Evolutionary conservation across 2,888 invertebrate species (phyloP).

Genomic region (Trachelus troglodyta): DNA sequence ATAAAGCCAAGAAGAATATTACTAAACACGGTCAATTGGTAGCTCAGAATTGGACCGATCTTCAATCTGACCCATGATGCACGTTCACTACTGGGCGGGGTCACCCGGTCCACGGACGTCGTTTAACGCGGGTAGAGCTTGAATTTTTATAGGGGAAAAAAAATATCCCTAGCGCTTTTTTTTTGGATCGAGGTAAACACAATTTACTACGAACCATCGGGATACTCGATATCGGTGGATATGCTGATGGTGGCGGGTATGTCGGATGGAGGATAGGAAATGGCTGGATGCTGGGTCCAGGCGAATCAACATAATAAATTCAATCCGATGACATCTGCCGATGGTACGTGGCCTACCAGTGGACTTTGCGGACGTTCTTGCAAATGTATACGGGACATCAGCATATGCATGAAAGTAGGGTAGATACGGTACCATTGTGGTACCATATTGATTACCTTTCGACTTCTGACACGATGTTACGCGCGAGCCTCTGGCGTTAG

Average conservation of each 20-base stretch:
- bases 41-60: constrained; percentile 34
- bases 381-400: constrained; percentile 44
- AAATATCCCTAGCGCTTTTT: too few relatives aligned
- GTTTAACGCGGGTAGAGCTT: too few relatives aligned
- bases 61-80: constrained; percentile 6
- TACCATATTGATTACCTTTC: constrained; percentile 48
- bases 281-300: constrained; percentile 25
- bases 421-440: constrained; percentile 24
- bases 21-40: constrained; percentile 40
- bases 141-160: too few relatives aligned
- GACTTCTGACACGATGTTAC: constrained; percentile 7
- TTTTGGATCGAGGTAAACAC: too few relatives aligned
- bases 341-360: constrained; percentile 23
- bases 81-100: neutral
- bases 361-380: constrained; percentile 14
- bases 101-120: constrained; percentile 6
- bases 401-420: constrained; percentile 59
- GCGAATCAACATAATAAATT: constrained; percentile 48
- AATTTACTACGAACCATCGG: too few relatives aligned
- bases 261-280: too few relatives aligned
- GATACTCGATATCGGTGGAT: too few relatives aligned
- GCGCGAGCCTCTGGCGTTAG: neutral
- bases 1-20: constrained; percentile 32
- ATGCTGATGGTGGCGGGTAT: too few relatives aligned
- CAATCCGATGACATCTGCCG: constrained; percentile 44